Evolutionary conservation across 1,140 invertebrate species (phyloP), one percentile per base, ranked within the genome.

Genomic region (Eumaeus atala): DNA sequence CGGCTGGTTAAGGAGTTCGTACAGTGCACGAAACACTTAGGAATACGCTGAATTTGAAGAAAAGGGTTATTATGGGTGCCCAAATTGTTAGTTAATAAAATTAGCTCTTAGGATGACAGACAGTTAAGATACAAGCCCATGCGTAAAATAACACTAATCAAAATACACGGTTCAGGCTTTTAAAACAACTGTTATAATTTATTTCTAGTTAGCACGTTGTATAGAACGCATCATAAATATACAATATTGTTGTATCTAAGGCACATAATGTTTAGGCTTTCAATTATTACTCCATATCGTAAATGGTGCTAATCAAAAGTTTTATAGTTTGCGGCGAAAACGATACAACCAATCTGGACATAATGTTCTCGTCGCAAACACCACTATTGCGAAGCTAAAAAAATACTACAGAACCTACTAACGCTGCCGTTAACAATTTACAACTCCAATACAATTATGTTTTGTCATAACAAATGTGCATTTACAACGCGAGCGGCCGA

Each of bases 161-260:
- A 28, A 72, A 75, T 67, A 78, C 69, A 59, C 73, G 67, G 70
- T 72, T 64, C 68, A 80, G 77, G 76, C 79, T 75, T 83, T 74
- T 57, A 77, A 85, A 80, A 82, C 72, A 80, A 85, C 60, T 61
- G 74, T 78, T 74, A 82, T 72, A 60, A 72, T 83, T 84, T 83
- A 83, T 77, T 77, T 84, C 83, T 86, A 86, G 71, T 84, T 83
- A 78, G 83, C 83, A 86, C 83, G 83, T 86, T 84, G 83, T 86
- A 86, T 84, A 86, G 80, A 86, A 86, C 83, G 83, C 80, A 84
- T 86, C 77, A 76, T 84, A 84, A 81, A 86, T 84, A 86, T 84
- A 85, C 83, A 86, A 86, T 85, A 85, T 86, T 86, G 83, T 86
- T 86, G 83, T 86, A 84, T 86, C 83, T 86, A 86, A 86, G 83